Percentiles rank a stretch among this genome's conserved stretches.
Conservation (phyloP, 2,797 vertebrate species). For the Phaenicophaeus curvirostris region DNA sequence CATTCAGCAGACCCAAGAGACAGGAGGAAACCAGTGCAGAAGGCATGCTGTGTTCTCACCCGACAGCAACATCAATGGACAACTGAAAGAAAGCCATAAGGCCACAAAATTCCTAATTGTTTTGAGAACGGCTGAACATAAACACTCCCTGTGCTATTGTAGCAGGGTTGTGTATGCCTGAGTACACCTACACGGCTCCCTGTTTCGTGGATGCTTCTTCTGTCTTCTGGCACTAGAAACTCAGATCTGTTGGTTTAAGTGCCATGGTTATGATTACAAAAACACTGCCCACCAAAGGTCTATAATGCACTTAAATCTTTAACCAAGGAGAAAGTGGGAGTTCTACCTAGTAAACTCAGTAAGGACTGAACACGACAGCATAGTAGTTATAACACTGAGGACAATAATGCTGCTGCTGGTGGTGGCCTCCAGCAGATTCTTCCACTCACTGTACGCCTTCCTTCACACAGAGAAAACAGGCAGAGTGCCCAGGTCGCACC, state of each 20-base stretch:
- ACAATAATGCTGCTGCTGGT: background rate
- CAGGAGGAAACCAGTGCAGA: background rate
- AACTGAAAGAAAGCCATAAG: background rate
- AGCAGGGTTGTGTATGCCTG: background rate
- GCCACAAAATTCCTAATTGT: background rate
- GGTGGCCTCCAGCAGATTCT: background rate
- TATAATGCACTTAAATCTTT: background rate
- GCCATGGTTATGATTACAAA: background rate
- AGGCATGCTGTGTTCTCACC: background rate
- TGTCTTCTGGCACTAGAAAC: background rate
- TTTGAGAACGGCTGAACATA: background rate
- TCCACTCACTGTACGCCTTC: background rate
- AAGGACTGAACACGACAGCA: background rate
- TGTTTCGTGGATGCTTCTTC: background rate
- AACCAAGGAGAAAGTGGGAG: background rate
- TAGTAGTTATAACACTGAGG: background rate
- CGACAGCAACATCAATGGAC: background rate
- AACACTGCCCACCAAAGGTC: background rate
- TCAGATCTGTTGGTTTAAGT: background rate
- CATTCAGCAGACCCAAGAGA: background rate
- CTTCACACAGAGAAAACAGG: accelerated
- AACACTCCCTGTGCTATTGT: background rate
- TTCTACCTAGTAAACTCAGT: background rate
- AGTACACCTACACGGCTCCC: background rate
- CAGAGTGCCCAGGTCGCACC: background rate